Evolutionary conservation across 2,888 invertebrate species (phyloP).

Genomic region (Hirtodrosophila confusa): DNA sequence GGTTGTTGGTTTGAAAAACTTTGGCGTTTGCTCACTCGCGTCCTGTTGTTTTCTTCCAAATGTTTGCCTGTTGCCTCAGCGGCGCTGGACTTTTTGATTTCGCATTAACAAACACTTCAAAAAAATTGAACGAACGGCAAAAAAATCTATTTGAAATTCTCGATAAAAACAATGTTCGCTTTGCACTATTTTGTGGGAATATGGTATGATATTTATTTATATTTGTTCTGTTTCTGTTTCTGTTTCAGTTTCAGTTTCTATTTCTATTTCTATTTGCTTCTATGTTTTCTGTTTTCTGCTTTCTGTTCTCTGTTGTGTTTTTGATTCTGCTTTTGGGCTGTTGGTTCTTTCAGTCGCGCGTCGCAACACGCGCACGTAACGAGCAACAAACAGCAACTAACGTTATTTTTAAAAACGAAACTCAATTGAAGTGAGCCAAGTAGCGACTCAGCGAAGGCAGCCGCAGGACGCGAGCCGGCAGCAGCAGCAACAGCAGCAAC

Average conservation of each 20-base stretch:
- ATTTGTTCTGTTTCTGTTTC: neutral
- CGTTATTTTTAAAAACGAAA: conserved; percentile 80
- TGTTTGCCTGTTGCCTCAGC: neutral
- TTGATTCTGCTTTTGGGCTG: neutral
- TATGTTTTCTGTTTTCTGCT: conserved; percentile 6
- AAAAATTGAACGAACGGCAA: conserved; percentile 33
- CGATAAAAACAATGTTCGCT: conserved; percentile 2
- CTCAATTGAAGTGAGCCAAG: conserved; percentile 75
- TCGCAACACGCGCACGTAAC: conserved; percentile 82
- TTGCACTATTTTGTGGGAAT: conserved; percentile 3
- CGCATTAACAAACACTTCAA: conserved; percentile 25
- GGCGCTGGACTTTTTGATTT: neutral
- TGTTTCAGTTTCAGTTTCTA: conserved; percentile 8
- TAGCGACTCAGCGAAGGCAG: conserved; percentile 17
- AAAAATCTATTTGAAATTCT: conserved; percentile 24
- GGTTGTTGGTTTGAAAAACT: neutral
- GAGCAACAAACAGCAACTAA: conserved; percentile 83
- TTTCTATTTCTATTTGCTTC: neutral
- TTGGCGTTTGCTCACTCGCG: no score
- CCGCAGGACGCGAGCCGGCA: neutral
- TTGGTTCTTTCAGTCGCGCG: conserved; percentile 63
- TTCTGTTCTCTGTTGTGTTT: conserved; percentile 7
- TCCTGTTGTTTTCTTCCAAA: conserved; percentile 23
- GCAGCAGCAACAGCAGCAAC: conserved; percentile 4
- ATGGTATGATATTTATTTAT: conserved; percentile 21